phyloP scores from a whole-genome alignment of 2,797 vertebrate species.

The Luscinia luscinia region DNA sequence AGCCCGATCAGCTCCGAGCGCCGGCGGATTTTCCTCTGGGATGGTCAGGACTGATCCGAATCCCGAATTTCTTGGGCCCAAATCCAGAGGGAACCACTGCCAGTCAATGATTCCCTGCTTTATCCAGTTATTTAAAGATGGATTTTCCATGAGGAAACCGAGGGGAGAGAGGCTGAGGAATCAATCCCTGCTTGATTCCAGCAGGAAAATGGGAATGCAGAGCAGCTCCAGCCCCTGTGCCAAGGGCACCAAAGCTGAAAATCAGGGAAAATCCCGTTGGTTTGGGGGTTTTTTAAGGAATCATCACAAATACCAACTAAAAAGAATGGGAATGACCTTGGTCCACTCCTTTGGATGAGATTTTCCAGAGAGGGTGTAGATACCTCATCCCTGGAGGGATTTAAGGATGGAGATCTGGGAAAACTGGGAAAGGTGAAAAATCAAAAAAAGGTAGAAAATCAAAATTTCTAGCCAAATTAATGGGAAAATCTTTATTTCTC shows the following conservation, averaged over 20 bases:
- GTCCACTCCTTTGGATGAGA: rapidly evolving
- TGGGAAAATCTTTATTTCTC: not conserved
- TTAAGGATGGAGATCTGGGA: not conserved
- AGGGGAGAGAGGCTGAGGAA: not conserved
- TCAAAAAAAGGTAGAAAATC: not conserved
- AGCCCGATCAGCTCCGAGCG: rapidly evolving
- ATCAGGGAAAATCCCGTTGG: not conserved
- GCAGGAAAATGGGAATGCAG: not conserved
- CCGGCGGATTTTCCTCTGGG: not conserved
- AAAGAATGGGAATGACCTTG: not conserved
- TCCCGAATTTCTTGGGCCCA: not conserved
- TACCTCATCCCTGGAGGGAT: not conserved
- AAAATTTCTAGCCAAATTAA: not conserved
- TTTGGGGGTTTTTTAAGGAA: not conserved
- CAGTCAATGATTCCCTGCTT: not conserved
- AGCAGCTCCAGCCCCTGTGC: not conserved
- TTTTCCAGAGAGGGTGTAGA: not conserved
- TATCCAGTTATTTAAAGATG: not conserved
- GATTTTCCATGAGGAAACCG: not conserved
- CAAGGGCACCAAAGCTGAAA: not conserved
- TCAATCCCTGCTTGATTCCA: not conserved
- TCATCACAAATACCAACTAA: not conserved
- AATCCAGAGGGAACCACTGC: not conserved
- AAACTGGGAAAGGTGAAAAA: not conserved
- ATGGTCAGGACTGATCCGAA: not conserved